These are phyloP conservation scores for Phengaris arion DNA, from an alignment of 2,888 invertebrate genomes.

Conservation along the genomic window DNA sequence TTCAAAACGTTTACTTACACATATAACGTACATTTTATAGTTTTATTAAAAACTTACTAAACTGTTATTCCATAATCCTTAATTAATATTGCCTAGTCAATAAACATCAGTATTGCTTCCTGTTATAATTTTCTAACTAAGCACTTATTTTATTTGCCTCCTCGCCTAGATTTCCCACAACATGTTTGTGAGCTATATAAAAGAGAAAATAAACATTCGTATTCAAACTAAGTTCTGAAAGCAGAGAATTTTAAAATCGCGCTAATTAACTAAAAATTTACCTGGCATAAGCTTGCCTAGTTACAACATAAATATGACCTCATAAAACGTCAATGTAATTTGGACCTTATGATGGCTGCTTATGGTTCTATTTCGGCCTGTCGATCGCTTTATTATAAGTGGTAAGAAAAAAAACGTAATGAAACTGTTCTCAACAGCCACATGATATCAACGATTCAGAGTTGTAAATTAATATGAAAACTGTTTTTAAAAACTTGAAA, in stretches of 20 bases:
- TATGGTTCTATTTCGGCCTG: not conserved
- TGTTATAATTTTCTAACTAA: not conserved
- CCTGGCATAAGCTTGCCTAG: conserved; percentile 49
- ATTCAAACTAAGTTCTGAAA: conserved; percentile 14
- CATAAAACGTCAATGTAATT: not conserved
- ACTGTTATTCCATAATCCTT: too few relatives aligned
- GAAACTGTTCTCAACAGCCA: conserved; percentile 25
- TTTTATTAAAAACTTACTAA: too few relatives aligned
- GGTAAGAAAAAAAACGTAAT: conserved; percentile 14
- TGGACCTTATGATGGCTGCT: not conserved
- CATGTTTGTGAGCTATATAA: conserved; percentile 7
- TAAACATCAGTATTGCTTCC: not conserved
- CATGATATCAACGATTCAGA: conserved; percentile 15
- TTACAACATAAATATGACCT: conserved; percentile 33
- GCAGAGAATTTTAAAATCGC: conserved; percentile 38
- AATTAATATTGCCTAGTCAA: too few relatives aligned
- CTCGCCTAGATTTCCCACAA: conserved; percentile 9
- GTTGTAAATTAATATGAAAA: conserved; percentile 15
- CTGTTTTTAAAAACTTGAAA: conserved; percentile 7
- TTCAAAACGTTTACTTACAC: too few relatives aligned
- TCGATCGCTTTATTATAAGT: conserved; percentile 6
- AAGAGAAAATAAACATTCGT: conserved; percentile 22
- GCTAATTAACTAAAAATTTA: conserved; percentile 63
- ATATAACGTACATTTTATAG: too few relatives aligned
- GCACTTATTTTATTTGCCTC: not conserved